Evolutionary conservation across 2,888 invertebrate genomes (phyloP).

Genomic region (Scotopteryx bipunctaria): DNA sequence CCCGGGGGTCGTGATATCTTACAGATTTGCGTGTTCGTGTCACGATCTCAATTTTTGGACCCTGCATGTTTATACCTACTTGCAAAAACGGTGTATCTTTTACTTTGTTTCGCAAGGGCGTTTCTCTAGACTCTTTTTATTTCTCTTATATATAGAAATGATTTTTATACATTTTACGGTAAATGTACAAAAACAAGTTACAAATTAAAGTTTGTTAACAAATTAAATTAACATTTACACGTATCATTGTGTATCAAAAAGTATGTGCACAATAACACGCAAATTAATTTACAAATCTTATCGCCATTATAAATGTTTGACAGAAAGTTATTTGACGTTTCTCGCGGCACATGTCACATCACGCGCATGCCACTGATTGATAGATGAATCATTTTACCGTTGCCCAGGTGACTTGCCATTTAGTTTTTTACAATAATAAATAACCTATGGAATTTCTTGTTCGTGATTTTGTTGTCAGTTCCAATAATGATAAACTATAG

Average conservation of each 20-base stretch:
- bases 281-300: slow-evolving; percentile 48
- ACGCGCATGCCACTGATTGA: slow-evolving; percentile 52
- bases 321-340: slow-evolving; percentile 56
- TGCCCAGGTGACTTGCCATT: slow-evolving; percentile 66
- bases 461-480: slow-evolving; percentile 34
- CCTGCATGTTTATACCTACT: slow-evolving; percentile 14
- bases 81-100: slow-evolving; percentile 2
- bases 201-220: not conserved
- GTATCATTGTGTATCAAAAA: not conserved
- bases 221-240: not conserved
- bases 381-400: slow-evolving; percentile 60
- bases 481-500: slow-evolving; percentile 30
- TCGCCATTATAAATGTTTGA: slow-evolving; percentile 54
- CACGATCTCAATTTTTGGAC: slow-evolving; percentile 28
- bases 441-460: slow-evolving; percentile 45
- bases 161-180: not conserved
- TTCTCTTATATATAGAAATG: not conserved
- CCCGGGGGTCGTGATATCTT: slow-evolving; percentile 43
- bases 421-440: slow-evolving; percentile 46
- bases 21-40: slow-evolving; percentile 32
- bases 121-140: not conserved
- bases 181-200: not conserved
- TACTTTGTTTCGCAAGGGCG: not conserved
- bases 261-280: slow-evolving; percentile 40
- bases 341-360: slow-evolving; percentile 54